Evolutionary conservation across 2,797 vertebrate species (phyloP), one percentile per base, ranked within the genome.

Genomic region (Oryzias dopingdopingensis): DNA sequence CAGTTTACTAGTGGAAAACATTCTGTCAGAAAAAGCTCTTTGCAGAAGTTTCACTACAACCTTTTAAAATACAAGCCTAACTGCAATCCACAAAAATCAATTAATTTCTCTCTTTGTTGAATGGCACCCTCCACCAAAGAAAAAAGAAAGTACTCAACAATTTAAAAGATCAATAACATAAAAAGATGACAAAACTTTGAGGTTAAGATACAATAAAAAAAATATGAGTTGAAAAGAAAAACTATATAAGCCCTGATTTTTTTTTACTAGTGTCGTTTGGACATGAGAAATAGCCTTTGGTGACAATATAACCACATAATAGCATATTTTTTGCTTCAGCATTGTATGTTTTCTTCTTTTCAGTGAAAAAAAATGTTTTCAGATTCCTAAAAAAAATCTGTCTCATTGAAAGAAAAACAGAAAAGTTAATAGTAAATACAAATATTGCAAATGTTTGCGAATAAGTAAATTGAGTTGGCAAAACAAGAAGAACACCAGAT

Each of bases 271-370:
- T 47, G 55, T 22, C 42, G 48, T 84, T 79, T 64, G 74, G 80
- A 76, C n/a, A 40, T 8, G 43, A 20, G 71, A 63, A 77, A 78
- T 60, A 49, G 67, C 62, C 45, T 56, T 49, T 49, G 52, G 66
- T 79, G 78, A 88, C 79, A 85, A 42, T 70, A 61, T 89, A 90
- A 89, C 86, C 86, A 81, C 61, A 63, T 42, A 47, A 59, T 56
- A 44, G 74, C 66, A 59, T 76, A 85, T 85, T 67, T 77, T 86
- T 85, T 67, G 59, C 59, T 60, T 20, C 68, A 1, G 13, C 16
- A 24, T 65, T 74, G 53, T 68, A 76, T 67, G 68, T 87, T 72
- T 65, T 61, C 61, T 72, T 63, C 72, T 77, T 79, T 73, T 64
- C 18, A 1, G 46, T n/a, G 44, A 84, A 84, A 85, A 74, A 72